Conservation (phyloP, 2,797 vertebrate species). For the Phalanger gymnotis region DNA sequence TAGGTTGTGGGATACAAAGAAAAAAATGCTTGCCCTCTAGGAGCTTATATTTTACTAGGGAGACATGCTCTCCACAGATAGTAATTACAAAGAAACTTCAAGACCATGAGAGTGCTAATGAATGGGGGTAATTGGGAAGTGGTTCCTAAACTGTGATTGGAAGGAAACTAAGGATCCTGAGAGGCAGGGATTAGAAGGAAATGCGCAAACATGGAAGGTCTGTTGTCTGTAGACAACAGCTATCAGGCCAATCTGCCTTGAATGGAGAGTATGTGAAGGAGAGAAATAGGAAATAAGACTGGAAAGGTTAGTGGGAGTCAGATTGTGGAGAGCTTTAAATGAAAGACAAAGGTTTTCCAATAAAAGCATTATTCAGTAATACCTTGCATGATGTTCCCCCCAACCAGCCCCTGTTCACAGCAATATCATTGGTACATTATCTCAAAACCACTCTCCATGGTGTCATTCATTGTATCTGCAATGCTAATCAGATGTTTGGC, state of each 20-base stretch:
- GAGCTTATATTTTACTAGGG: not conserved
- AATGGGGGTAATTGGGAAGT: not conserved
- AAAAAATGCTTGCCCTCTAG: not conserved
- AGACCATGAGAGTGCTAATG: not conserved
- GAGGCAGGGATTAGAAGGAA: not conserved
- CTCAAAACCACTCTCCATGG: not conserved
- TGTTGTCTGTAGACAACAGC: not conserved
- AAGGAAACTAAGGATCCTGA: not conserved
- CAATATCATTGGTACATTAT: not conserved
- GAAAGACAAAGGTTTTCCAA: not conserved
- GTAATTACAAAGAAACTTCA: not conserved
- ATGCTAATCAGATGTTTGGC: not conserved
- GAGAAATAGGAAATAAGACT: not conserved
- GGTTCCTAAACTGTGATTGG: not conserved
- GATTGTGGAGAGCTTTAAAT: not conserved
- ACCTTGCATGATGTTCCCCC: not conserved
- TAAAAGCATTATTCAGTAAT: not conserved
- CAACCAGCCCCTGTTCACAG: not conserved
- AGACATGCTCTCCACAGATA: not conserved
- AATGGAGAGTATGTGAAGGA: not conserved
- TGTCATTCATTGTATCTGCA: not conserved
- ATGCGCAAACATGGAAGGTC: not conserved
- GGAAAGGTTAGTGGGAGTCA: not conserved
- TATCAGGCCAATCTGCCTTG: not conserved
- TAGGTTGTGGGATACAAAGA: not conserved